A percentile compares a stretch with the other conserved stretches of the same genome.
phyloP scores from a whole-genome alignment of 1,140 invertebrate genomes.

The Limonius californicus region DNA sequence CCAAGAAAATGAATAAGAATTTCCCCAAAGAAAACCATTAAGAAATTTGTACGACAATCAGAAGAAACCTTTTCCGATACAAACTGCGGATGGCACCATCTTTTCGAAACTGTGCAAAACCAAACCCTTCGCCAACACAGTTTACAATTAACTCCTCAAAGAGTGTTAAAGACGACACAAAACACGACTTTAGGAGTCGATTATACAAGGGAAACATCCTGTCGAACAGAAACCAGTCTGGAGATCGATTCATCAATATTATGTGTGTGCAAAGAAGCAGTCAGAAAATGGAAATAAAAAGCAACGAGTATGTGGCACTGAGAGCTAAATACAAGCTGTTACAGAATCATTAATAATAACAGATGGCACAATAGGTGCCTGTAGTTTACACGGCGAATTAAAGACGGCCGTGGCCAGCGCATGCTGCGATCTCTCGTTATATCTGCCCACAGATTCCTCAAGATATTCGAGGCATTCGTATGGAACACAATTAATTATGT shows the following conservation, averaged over 20 bases:
- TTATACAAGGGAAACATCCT: not conserved
- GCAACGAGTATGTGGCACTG: slow-evolving; percentile 5
- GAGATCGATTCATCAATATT: slow-evolving; percentile 12
- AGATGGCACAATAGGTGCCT: slow-evolving; percentile 28
- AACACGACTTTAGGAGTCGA: not conserved
- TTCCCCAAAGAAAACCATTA: too few species aligned
- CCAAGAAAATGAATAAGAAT: too few species aligned
- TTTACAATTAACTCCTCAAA: not conserved
- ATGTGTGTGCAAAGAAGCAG: slow-evolving; percentile 8
- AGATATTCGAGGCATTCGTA: slow-evolving; percentile 6
- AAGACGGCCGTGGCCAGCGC: slow-evolving; percentile 16
- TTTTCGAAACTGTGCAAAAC: too few species aligned
- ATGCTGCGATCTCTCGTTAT: slow-evolving; percentile 14
- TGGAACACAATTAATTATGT: slow-evolving; percentile 4
- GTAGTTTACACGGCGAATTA: slow-evolving; percentile 29
- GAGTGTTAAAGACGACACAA: too few species aligned
- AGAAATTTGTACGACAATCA: too few species aligned
- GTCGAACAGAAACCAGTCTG: not conserved
- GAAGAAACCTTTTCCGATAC: too few species aligned
- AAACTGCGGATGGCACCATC: too few species aligned
- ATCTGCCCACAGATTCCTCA: slow-evolving; percentile 6
- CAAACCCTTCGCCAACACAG: not conserved
- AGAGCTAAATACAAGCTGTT: slow-evolving; percentile 15
- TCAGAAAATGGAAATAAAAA: not conserved
- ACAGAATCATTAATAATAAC: slow-evolving; percentile 16